Base-by-base conservation (phyloP, 2,113 vertebrate species). In the Erythrolamprus reginae region DNA sequence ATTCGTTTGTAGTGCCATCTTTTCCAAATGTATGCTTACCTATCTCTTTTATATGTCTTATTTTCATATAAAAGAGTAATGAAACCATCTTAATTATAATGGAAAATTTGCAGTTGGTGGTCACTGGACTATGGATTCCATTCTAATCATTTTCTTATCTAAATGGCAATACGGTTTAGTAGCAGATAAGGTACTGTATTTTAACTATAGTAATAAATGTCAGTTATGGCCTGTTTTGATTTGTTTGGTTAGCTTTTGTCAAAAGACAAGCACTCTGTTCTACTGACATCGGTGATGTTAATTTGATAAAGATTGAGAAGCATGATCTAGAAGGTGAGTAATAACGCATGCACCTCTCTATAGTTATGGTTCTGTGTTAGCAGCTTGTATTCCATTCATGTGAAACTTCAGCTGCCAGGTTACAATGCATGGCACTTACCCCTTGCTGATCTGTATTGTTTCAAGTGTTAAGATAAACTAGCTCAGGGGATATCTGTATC, bases 401-500 rank as follows among this genome's bases (percentile, higher is more conserved):
- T 93, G 92, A 92, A 93, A 92, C 91, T 93, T 93, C 92, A 95
- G 89, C 92, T 93, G 94, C 93, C 90, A 95, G 58, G 93, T 95
- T 58, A 33, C 56, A 87, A 55, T 88, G 90, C 86, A 88, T 88
- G 86, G 86, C 86, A 88, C 45, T 88, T 91, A 61, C 55, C 17
- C 86, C 86, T 91, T 88, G 53, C 47, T 84, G 90, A 55, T 91
- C 33, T 88, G 86, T 91, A 53, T 88, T 95, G 96, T 96, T 97
- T 92, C 94, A 92, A 95, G 93, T 93, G 94, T 92, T 92, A 95
- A 90, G 90, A 89, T 93, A 95, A 96, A 97, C 96, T 96, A 97
- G 97, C 97, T 98, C 97, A 97, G 97, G 97, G 97, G 96, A 97
- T 96, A 97, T 97, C 95, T 96, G 92, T 96, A 94, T 97, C 55